Percentiles rank a stretch among this genome's conserved stretches.
phyloP scores from a whole-genome alignment of 2,113 vertebrate species.

The Thryonomys swinderianus region DNA sequence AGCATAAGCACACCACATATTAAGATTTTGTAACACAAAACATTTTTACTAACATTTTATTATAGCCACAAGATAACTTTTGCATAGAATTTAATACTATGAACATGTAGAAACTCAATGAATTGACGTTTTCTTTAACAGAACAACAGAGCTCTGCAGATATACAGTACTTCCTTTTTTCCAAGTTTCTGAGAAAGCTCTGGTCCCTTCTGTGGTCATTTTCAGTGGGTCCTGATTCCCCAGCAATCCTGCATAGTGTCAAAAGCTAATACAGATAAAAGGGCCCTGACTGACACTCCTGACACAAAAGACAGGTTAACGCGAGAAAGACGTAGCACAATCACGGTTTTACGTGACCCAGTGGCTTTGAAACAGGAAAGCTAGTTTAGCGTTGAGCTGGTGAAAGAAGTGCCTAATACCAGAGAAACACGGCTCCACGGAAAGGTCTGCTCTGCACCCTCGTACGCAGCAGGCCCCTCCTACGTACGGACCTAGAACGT shows the following conservation, averaged over 20 bases:
- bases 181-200: not conserved
- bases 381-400: not conserved
- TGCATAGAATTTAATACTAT: not conserved
- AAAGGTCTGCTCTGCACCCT: not conserved
- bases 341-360: not conserved
- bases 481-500: too few relatives aligned
- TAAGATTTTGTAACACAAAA: not conserved
- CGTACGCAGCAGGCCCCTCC: not conserved
- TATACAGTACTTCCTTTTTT: not conserved
- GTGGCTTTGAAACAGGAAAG: not conserved
- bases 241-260: not conserved
- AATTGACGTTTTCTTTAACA: conserved; percentile 20
- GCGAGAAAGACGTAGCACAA: not conserved
- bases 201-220: not conserved
- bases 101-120: not conserved
- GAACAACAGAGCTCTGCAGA: not conserved
- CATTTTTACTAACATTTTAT: not conserved
- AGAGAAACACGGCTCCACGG: not conserved
- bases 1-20: not conserved
- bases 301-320: not conserved
- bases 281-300: not conserved
- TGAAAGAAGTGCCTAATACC: not conserved
- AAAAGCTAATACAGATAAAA: not conserved
- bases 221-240: not conserved
- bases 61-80: not conserved